Base-by-base conservation (phyloP, 2,113 vertebrate genomes). In the Oreochromis aureus region DNA sequence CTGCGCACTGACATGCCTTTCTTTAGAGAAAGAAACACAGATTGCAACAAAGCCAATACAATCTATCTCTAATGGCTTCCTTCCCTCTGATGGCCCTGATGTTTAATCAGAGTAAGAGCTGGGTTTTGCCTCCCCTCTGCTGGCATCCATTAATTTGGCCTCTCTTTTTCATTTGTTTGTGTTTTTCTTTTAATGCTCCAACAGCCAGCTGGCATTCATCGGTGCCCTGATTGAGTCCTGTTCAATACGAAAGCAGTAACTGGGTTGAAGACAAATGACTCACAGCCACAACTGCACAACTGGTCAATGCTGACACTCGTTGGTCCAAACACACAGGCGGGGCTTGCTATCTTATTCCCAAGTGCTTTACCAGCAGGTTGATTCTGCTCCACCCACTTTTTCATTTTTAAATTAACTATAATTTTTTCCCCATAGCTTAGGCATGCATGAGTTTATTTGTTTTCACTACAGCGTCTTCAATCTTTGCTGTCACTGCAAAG, bases 61-160 rank as follows among this genome's bases (percentile, higher is more conserved):
- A 94, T 95, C 94, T 59, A 93, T 95, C 94, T 91, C 93, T 96
- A 96, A 97, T 96, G 95, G 94, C 89, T 92, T 91, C 91, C 94
- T 94, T 85, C 89, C 69, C 89, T 92, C 80, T 89, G 91, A 95
- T 92, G 92, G 91, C 93, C 86, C 83, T 89, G 73, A 92, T 96
- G 93, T 96, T 96, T 97, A 97, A 97, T 97, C 96, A 96, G 94
- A 94, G 92, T 96, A 96, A 97, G 93, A 97, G 96, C 92, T 39
- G 55, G 91, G 86, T 73, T 85, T 94, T 89, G 85, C 93, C 87
- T 92, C 56, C 19, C 84, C 84, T 86, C 94, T 82, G 51, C 86
- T 90, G 87, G 84, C 81, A 86, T 84, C 90, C 87, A 95, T 96
- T 96, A 83, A 96, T 94, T 94, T 90, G 91, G 91, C 90, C 83